Evolutionary conservation across 2,888 invertebrate genomes (phyloP).

Genomic region (Taenaris catops): DNA sequence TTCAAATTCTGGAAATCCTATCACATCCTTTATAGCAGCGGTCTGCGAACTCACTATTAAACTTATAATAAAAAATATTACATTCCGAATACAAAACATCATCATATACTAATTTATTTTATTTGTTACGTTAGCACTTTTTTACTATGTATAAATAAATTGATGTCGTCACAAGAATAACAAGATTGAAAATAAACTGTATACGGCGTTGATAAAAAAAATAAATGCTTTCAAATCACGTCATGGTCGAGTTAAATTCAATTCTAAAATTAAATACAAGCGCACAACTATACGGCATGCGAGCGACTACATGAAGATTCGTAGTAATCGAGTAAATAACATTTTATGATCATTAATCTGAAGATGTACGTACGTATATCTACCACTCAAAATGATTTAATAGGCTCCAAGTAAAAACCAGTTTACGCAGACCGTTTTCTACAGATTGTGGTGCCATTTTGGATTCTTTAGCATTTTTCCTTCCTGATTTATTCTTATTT

Average conservation of each 20-base stretch:
- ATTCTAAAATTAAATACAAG: conserved; percentile 19
- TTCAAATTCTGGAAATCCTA: conserved; percentile 64
- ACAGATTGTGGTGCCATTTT: neutral
- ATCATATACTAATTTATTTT: neutral
- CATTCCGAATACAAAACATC: conserved; percentile 28
- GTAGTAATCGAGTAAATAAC: conserved; percentile 32
- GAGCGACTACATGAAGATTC: conserved; percentile 36
- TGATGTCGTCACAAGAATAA: too few relatives aligned
- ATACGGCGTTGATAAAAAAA: too few relatives aligned
- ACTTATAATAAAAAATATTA: conserved; percentile 12
- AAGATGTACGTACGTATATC: conserved; percentile 5
- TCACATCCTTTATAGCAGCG: conserved; percentile 38
- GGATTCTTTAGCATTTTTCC: neutral
- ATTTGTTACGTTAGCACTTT: too few relatives aligned
- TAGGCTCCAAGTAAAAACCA: conserved; percentile 3
- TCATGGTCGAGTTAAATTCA: too few relatives aligned
- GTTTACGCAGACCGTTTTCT: neutral
- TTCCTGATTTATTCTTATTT: neutral
- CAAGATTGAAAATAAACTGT: too few relatives aligned
- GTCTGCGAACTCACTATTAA: conserved; percentile 30
- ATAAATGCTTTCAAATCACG: too few relatives aligned
- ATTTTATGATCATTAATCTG: conserved; percentile 28
- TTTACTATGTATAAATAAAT: too few relatives aligned
- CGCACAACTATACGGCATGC: conserved; percentile 28
- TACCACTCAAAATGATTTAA: too few relatives aligned